These are phyloP conservation scores for Hippopotamyrus pictus DNA, from an alignment of 2,797 vertebrate genomes.

Conservation along the genomic window DNA sequence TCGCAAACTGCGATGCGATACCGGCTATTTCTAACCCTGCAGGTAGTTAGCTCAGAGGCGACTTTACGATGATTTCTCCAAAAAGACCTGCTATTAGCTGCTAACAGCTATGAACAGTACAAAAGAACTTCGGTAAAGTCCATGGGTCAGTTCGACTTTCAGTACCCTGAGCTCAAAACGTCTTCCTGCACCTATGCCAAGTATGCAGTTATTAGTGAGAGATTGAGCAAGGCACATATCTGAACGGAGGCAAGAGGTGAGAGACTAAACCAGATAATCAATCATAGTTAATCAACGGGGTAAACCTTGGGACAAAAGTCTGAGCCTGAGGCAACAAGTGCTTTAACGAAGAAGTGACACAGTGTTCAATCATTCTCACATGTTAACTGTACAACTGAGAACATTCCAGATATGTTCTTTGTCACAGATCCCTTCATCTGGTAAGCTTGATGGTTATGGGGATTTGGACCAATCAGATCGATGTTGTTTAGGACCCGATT, in stretches of 20 bases:
- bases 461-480: neutral
- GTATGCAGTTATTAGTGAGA: neutral
- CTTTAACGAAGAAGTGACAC: neutral
- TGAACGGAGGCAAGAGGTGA: neutral
- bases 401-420: neutral
- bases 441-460: neutral
- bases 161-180: neutral
- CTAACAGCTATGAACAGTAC: neutral
- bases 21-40: no score
- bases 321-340: neutral
- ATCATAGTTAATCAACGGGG: no score
- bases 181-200: neutral
- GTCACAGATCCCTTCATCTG: neutral
- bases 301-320: neutral
- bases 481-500: neutral
- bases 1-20: no score
- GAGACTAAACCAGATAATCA: neutral
- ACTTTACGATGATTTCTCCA: neutral
- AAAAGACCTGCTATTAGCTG: neutral
- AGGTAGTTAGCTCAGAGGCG: neutral
- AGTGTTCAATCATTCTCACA: neutral
- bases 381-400: neutral
- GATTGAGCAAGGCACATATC: neutral
- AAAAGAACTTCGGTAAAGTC: neutral
- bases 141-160: neutral